Conservation (phyloP, 2,888 invertebrate species). For the Nesidiocoris tenuis region DNA sequence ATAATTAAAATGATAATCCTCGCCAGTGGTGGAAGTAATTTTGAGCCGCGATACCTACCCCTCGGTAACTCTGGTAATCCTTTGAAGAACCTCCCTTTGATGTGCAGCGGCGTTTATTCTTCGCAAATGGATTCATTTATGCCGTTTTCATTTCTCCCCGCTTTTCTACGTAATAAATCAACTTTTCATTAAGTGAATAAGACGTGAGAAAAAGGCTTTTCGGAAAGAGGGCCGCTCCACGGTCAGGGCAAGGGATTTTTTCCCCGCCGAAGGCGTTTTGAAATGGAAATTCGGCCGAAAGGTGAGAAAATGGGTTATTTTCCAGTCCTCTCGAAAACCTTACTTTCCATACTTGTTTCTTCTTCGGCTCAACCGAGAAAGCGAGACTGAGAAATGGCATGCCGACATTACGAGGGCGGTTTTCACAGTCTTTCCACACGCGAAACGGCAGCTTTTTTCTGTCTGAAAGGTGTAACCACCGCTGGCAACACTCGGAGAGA, state of each 20-base stretch:
- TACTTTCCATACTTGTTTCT: conserved; percentile 2
- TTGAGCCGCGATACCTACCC: too few species aligned
- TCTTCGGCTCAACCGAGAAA: background rate
- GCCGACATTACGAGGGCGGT: background rate
- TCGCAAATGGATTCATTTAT: background rate
- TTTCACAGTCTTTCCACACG: background rate
- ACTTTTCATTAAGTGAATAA: conserved; percentile 9
- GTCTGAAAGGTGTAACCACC: background rate
- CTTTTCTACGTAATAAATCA: background rate
- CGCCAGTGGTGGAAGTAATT: too few species aligned
- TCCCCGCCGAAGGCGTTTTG: background rate
- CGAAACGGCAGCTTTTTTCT: background rate
- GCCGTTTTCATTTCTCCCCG: background rate
- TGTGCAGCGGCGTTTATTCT: background rate
- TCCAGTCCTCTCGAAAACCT: background rate
- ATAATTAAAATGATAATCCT: too few species aligned
- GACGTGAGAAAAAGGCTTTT: background rate
- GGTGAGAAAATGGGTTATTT: conserved; percentile 9
- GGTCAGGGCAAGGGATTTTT: background rate
- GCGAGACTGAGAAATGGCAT: conserved; percentile 11
- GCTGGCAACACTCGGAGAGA: background rate
- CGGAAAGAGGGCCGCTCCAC: background rate
- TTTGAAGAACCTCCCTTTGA: background rate
- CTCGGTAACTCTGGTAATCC: background rate
- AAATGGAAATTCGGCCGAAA: conserved; percentile 4